phyloP scores from a whole-genome alignment of 92 coral and sea anemone species.

The Umimayanthus kanabou region DNA sequence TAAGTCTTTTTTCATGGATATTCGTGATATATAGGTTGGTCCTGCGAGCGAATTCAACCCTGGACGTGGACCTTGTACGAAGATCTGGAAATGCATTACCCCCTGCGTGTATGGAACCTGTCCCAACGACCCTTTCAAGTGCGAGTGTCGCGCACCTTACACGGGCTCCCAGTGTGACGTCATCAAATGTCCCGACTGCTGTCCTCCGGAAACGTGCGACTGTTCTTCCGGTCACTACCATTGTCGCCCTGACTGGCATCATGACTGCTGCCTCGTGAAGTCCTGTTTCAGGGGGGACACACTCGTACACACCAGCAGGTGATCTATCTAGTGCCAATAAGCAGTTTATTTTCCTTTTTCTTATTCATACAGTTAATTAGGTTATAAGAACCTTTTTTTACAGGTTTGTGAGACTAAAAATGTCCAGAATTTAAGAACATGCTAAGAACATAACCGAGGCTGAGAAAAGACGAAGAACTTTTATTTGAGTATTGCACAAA shows the following conservation, averaged over 20 bases:
- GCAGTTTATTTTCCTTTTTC: not conserved
- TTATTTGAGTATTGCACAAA: too few species aligned
- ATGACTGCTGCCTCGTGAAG: slow-evolving; percentile 82
- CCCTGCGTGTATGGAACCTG: slow-evolving; percentile 76
- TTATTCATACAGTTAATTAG: too few species aligned
- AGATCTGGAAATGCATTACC: slow-evolving; percentile 61
- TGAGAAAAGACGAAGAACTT: too few species aligned
- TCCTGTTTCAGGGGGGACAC: slow-evolving; percentile 91
- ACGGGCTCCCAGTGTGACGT: slow-evolving; percentile 79
- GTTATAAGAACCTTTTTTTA: too few species aligned
- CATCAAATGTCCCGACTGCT: slow-evolving; percentile 80
- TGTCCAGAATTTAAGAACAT: too few species aligned
- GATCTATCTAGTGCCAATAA: not conserved
- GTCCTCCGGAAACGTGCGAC: slow-evolving; percentile 91
- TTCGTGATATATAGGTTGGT: slow-evolving; percentile 23
- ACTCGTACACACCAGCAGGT: slow-evolving; percentile 68
- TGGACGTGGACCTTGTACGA: slow-evolving; percentile 74
- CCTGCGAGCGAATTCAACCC: slow-evolving; percentile 42
- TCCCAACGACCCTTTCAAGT: slow-evolving; percentile 68
- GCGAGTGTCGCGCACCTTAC: slow-evolving; percentile 67
- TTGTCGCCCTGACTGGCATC: slow-evolving; percentile 75
- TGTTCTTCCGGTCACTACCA: slow-evolving; percentile 55
- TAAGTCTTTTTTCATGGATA: too few species aligned
- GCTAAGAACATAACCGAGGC: too few species aligned
- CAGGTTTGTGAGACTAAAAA: too few species aligned